Conservation (phyloP, 2,113 vertebrate species). For the Willisornis vidua region DNA sequence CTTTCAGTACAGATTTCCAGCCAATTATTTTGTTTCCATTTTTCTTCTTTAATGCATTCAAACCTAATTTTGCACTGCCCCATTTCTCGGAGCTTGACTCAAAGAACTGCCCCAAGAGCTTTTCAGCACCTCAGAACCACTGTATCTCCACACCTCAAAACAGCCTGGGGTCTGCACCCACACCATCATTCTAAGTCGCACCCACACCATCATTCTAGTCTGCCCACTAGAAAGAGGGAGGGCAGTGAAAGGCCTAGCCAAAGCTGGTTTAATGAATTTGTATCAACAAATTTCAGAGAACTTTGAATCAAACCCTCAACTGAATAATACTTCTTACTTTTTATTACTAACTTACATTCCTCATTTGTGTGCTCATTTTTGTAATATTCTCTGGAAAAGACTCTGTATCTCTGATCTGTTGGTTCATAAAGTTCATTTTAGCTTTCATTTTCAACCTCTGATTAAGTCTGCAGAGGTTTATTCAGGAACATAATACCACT, state of each 20-base stretch:
- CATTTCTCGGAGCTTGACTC: not conserved
- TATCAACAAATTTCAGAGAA: not conserved
- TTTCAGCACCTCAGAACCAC: not conserved
- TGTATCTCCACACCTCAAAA: not conserved
- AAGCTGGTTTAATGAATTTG: rapidly evolving
- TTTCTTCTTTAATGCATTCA: not conserved
- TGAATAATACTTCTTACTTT: slow-evolving; percentile 16
- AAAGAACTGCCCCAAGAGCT: not conserved
- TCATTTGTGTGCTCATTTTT: not conserved
- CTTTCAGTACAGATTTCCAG: not conserved
- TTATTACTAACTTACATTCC: slow-evolving; percentile 13
- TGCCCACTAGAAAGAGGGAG: not conserved
- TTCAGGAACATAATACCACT: not conserved
- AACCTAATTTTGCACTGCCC: not conserved
- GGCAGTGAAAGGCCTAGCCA: not conserved
- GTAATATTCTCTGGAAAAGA: not conserved
- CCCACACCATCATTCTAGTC: not conserved
- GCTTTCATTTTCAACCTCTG: not conserved
- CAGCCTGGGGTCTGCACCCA: not conserved
- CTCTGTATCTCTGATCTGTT: not conserved
- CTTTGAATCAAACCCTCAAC: not conserved
- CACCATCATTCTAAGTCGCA: not conserved
- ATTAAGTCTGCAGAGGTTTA: not conserved
- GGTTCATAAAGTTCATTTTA: not conserved
- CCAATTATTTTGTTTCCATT: not conserved